Evolutionary conservation across 1,140 invertebrate genomes (phyloP).

Genomic region (Leptopilina clavipes): DNA sequence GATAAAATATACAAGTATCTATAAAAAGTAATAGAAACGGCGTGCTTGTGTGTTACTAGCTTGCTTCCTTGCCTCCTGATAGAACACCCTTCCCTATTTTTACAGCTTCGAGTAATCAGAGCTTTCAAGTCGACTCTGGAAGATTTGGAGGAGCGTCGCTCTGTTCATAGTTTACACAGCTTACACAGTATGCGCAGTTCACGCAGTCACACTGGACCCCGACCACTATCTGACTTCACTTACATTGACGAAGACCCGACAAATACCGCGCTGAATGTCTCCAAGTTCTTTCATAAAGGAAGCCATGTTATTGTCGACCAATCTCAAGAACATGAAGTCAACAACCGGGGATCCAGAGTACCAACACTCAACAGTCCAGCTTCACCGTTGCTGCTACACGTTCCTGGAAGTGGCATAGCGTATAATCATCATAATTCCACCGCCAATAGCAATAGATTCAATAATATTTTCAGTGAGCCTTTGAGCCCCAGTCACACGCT

Average conservation of each 20-base stretch:
- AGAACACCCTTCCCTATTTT: constrained; percentile 79
- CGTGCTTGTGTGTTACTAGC: constrained; percentile 72
- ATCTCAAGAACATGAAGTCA: constrained; percentile 61
- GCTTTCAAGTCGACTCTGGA: constrained; percentile 99
- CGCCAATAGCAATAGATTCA: constrained; percentile 63
- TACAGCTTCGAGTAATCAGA: constrained; percentile 99
- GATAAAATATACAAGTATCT: constrained; percentile 27
- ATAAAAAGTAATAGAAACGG: constrained; percentile 58
- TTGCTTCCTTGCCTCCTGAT: constrained; percentile 73
- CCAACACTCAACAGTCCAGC: constrained; percentile 68
- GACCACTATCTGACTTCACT: constrained; percentile 91
- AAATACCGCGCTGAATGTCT: constrained; percentile 72
- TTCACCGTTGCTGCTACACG: constrained; percentile 70
- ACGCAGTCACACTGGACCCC: constrained; percentile 85
- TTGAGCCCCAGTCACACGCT: constrained; percentile 62
- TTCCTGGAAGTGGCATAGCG: constrained; percentile 65
- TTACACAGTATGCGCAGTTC: constrained; percentile 94
- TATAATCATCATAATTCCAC: constrained; percentile 64
- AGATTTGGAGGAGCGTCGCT: constrained; percentile 98
- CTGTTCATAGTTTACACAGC: constrained; percentile 97
- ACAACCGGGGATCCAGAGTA: constrained; percentile 61
- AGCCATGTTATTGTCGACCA: constrained; percentile 68
- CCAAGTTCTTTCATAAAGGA: constrained; percentile 49
- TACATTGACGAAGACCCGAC: constrained; percentile 92
- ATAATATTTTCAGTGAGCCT: constrained; percentile 57